A percentile compares a stretch with the other conserved stretches of the same genome.
Evolutionary conservation across 2,797 vertebrate species (phyloP).

Genomic region (Xenops minutus): DNA sequence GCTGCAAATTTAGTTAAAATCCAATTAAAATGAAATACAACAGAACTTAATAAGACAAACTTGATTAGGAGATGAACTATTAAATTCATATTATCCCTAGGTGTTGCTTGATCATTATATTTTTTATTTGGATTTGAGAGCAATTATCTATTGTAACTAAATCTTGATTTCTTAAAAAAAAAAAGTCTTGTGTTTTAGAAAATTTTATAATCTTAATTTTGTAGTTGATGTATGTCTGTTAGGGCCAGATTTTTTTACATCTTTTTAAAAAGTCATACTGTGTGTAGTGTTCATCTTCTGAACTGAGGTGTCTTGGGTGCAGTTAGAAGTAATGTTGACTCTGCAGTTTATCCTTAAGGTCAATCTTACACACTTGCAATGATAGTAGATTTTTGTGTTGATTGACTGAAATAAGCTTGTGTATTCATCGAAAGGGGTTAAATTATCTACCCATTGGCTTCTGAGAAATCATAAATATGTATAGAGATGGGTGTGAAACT

Average conservation of each 20-base stretch:
- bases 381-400: neutral
- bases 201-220: neutral
- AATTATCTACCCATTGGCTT: neutral
- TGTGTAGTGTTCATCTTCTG: neutral
- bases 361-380: neutral
- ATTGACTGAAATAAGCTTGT: neutral
- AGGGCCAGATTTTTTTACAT: neutral
- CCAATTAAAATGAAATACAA: neutral
- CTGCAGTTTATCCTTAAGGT: neutral
- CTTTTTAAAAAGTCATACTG: neutral
- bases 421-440: neutral
- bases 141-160: neutral
- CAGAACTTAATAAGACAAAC: neutral
- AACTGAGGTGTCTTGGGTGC: neutral
- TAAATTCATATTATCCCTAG: neutral
- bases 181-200: neutral
- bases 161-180: neutral
- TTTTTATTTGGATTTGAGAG: neutral
- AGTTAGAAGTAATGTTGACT: neutral
- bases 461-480: neutral
- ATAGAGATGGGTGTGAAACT: neutral
- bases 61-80: neutral
- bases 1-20: constrained; percentile 2
- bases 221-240: neutral
- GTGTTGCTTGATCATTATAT: neutral